phyloP scores from a whole-genome alignment of 2,888 invertebrate species.

The Dexiosoma caninum region DNA sequence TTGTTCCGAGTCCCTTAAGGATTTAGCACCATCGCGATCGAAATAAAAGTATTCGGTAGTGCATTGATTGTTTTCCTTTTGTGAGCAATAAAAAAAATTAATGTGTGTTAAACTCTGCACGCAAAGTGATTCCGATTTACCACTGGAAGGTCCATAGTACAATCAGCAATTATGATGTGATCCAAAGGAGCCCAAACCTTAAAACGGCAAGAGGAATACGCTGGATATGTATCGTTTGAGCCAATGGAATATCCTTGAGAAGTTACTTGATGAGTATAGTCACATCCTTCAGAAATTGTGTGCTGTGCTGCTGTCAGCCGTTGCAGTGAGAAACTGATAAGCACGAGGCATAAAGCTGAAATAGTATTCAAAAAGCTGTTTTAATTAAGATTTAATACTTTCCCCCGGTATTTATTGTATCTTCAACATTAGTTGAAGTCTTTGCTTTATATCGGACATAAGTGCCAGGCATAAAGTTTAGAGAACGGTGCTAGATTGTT shows the following conservation, averaged over 20 bases:
- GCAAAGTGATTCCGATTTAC: slow-evolving; percentile 64
- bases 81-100: neutral
- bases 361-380: too few species aligned
- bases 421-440: too few species aligned
- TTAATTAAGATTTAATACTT: too few species aligned
- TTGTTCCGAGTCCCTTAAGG: slow-evolving; percentile 69
- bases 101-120: neutral
- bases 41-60: slow-evolving; percentile 73
- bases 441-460: too few species aligned
- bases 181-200: slow-evolving; percentile 71
- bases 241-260: too few species aligned
- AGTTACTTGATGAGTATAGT: slow-evolving; percentile 66
- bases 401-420: too few species aligned
- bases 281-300: too few species aligned
- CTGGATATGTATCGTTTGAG: slow-evolving; percentile 68
- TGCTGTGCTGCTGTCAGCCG: neutral
- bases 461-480: too few species aligned
- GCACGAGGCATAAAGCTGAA: slow-evolving; percentile 14
- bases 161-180: slow-evolving; percentile 68
- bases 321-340: neutral
- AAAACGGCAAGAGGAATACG: slow-evolving; percentile 74
- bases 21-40: slow-evolving; percentile 71
- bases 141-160: slow-evolving; percentile 69
- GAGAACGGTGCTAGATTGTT: too few species aligned
- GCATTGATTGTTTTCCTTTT: slow-evolving; percentile 67